phyloP scores from a whole-genome alignment of 1,140 invertebrate genomes.

The Campoletis sonorensis region DNA sequence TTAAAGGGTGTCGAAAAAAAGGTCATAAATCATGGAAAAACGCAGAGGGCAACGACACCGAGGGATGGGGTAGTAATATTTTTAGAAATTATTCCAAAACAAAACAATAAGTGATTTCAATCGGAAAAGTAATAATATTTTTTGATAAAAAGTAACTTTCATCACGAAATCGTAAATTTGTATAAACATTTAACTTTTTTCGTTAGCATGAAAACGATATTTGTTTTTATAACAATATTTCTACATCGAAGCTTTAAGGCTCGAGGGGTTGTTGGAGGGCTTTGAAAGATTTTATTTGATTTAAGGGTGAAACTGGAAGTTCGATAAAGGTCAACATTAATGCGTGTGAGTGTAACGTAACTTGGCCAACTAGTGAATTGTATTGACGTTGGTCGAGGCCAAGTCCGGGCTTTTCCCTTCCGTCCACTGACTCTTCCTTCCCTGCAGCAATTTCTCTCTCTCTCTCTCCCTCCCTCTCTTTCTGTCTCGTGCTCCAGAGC shows the following conservation, averaged over 20 bases:
- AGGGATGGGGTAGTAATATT: too few relatives aligned
- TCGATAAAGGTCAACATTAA: background rate
- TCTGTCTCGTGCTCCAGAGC: background rate
- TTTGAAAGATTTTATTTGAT: too few relatives aligned
- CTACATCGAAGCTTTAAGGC: too few relatives aligned
- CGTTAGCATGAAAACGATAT: too few relatives aligned
- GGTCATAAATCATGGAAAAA: background rate
- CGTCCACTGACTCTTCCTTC: slow-evolving; percentile 7
- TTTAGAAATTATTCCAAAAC: too few relatives aligned
- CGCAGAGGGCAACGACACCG: background rate
- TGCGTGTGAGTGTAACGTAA: background rate
- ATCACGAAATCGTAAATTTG: too few relatives aligned
- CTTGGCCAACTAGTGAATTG: background rate
- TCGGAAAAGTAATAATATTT: too few relatives aligned
- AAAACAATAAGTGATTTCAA: too few relatives aligned
- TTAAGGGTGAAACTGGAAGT: background rate
- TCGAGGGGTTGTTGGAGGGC: too few relatives aligned
- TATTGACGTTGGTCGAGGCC: slow-evolving; percentile 30
- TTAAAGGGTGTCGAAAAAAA: background rate
- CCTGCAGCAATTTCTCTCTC: background rate
- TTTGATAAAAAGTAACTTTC: too few relatives aligned
- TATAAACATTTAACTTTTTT: too few relatives aligned
- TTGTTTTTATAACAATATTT: too few relatives aligned
- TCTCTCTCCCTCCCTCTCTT: background rate
- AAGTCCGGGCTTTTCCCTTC: background rate